Percentiles rank a stretch among this genome's conserved stretches.
These are phyloP conservation scores for Nemotelus pantherinus DNA, from an alignment of 2,888 invertebrate genomes.

Conservation along the genomic window DNA sequence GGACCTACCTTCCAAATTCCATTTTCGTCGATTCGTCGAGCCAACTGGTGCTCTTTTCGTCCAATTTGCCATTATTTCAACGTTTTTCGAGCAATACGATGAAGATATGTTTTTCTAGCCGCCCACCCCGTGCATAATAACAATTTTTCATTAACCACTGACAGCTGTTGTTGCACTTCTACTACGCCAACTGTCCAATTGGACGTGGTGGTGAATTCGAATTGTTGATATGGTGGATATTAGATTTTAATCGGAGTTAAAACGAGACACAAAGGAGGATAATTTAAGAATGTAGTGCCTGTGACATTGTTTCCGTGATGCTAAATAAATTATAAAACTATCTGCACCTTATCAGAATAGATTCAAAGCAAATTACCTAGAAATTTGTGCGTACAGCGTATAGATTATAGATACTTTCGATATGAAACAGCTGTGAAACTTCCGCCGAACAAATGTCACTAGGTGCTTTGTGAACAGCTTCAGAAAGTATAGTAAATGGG, in stretches of 20 bases:
- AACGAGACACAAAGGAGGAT: not conserved
- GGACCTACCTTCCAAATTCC: conserved; percentile 63
- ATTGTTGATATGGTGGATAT: not conserved
- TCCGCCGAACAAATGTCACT: too few species aligned
- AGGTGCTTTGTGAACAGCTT: too few species aligned
- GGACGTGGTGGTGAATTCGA: conserved; percentile 17
- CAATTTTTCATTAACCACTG: conserved; percentile 5
- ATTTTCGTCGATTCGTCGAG: conserved; percentile 59
- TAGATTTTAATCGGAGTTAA: not conserved
- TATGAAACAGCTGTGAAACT: too few species aligned
- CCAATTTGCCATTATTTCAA: conserved; percentile 62
- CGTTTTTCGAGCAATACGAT: not conserved
- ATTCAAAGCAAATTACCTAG: too few species aligned
- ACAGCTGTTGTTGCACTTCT: conserved; percentile 5
- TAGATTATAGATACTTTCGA: too few species aligned
- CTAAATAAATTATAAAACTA: too few species aligned
- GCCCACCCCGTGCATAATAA: conserved; percentile 32
- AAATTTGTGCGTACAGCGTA: too few species aligned
- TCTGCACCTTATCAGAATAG: too few species aligned
- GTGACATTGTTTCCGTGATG: too few species aligned
- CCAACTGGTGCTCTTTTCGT: conserved; percentile 61
- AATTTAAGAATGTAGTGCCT: not conserved
- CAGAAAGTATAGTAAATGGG: too few species aligned
- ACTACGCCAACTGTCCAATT: conserved; percentile 28
- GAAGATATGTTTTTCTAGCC: conserved; percentile 16